Percentiles rank a stretch among this genome's conserved stretches.
Conservation (phyloP, 2,888 invertebrate genomes). For the Eupithecia subfuscata region DNA sequence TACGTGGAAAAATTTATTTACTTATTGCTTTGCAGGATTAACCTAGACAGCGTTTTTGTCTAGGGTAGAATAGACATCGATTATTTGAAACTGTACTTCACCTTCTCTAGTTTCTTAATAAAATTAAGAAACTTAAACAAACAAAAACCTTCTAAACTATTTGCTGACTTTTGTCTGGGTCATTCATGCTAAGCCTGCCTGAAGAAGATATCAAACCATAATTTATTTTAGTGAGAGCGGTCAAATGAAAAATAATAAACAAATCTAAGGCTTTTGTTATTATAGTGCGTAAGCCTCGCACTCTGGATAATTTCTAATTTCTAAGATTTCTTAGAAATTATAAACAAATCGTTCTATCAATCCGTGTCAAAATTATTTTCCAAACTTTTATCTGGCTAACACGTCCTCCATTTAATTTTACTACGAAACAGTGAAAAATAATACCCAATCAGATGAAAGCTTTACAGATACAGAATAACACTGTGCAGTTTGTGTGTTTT, state of each 20-base stretch:
- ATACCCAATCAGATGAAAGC: conserved; percentile 31
- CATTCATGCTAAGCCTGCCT: neutral
- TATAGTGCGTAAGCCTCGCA: too few relatives aligned
- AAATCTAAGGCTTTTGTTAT: too few relatives aligned
- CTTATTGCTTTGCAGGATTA: neutral
- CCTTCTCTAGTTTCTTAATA: neutral
- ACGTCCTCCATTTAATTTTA: neutral
- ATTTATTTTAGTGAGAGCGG: neutral
- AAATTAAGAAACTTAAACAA: too few relatives aligned
- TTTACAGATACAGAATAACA: conserved; percentile 24
- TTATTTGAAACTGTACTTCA: neutral
- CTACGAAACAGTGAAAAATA: conserved; percentile 26
- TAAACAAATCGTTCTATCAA: conserved; percentile 13
- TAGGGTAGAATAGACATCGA: neutral
- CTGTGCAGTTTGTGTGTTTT: conserved; percentile 21
- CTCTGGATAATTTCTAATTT: too few relatives aligned
- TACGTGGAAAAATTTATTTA: neutral
- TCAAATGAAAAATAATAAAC: conserved; percentile 36
- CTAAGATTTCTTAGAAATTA: too few relatives aligned
- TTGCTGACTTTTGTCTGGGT: too few relatives aligned
- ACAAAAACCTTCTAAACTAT: too few relatives aligned
- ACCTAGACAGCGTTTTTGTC: neutral
- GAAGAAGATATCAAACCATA: neutral
- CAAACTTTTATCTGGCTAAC: neutral
- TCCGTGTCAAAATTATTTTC: neutral